These are phyloP conservation scores for Perdita meconis DNA, from an alignment of 2,888 invertebrate species.

Conservation along the genomic window DNA sequence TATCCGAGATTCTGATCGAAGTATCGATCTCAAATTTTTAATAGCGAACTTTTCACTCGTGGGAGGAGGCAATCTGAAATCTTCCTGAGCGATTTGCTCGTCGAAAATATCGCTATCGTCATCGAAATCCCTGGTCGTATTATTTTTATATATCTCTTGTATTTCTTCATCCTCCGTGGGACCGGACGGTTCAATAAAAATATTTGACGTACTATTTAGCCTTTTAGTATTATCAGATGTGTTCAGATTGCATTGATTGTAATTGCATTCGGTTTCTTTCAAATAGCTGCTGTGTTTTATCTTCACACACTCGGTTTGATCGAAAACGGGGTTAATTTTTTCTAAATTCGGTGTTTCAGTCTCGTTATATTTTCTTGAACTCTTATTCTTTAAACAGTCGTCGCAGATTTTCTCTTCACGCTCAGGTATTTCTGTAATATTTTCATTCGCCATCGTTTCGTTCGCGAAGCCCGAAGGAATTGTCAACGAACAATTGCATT, in stretches of 20 bases:
- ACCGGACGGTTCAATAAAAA: background rate
- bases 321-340: background rate
- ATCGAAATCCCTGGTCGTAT: constrained; percentile 58
- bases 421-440: background rate
- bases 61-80: background rate
- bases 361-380: rapidly evolving
- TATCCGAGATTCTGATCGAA: constrained; percentile 23
- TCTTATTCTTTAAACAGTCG: background rate
- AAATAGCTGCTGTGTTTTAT: background rate
- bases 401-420: background rate
- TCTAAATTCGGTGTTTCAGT: no score
- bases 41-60: background rate
- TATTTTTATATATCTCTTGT: constrained; percentile 56
- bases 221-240: no score
- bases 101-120: constrained; percentile 62
- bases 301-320: background rate
- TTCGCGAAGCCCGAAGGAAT: background rate
- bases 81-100: background rate
- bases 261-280: background rate
- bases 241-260: no score
- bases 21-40: constrained; percentile 13
- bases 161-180: constrained; percentile 8
- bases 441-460: background rate
- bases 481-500: constrained; percentile 18
- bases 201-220: no score